phyloP scores from a whole-genome alignment of 64 coral and sea anemone species.

The Montipora cactus region DNA sequence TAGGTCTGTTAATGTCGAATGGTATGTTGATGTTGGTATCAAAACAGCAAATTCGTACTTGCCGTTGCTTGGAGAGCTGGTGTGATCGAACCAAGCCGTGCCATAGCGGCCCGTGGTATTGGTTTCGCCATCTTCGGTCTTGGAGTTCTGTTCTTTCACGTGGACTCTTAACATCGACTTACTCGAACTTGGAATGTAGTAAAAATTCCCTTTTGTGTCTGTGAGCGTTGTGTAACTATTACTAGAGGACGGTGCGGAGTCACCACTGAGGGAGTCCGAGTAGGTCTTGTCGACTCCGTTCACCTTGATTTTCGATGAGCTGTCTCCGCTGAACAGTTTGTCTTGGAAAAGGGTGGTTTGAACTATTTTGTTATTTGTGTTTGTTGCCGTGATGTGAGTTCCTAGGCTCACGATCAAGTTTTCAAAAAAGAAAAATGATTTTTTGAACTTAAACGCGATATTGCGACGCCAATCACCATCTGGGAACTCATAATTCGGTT shows the following conservation, averaged over 20 bases:
- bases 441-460: slow-evolving; percentile 69
- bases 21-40: neutral
- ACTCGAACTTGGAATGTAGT: slow-evolving; percentile 47
- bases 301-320: neutral
- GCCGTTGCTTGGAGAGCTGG: neutral
- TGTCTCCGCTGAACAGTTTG: slow-evolving; percentile 12
- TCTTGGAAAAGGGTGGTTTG: slow-evolving; percentile 87
- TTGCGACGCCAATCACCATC: neutral
- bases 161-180: neutral
- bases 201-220: slow-evolving; percentile 51
- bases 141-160: neutral
- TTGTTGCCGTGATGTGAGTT: slow-evolving; percentile 43
- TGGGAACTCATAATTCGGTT: slow-evolving; percentile 37
- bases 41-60: slow-evolving; percentile 17
- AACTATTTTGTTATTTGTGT: neutral
- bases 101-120: neutral
- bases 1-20: neutral
- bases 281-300: neutral
- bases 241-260: neutral
- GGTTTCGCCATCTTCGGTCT: neutral
- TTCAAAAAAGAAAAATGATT: slow-evolving; percentile 80
- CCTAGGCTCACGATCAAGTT: slow-evolving; percentile 69
- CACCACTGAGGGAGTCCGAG: neutral
- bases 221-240: neutral
- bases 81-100: slow-evolving; percentile 54